Evolutionary conservation across 2,888 invertebrate species (phyloP).

Genomic region (Nemotelus pantherinus): DNA sequence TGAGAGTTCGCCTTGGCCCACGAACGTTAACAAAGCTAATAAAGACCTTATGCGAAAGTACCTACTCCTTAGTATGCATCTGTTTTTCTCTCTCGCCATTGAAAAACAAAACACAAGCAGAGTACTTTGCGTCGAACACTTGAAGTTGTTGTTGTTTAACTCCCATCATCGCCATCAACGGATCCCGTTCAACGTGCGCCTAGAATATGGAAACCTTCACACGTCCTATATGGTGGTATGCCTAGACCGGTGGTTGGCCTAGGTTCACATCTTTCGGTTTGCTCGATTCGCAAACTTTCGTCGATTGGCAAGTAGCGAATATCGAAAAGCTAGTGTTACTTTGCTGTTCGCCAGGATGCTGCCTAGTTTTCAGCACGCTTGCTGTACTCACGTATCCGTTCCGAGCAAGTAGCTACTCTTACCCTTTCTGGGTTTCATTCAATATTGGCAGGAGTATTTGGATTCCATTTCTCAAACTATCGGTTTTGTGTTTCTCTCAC

Average conservation of each 20-base stretch:
- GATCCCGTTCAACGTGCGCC: too few species aligned
- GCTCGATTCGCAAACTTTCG: constrained; percentile 26
- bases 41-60: constrained; percentile 33
- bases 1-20: neutral
- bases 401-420: neutral
- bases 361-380: neutral
- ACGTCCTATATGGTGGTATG: neutral
- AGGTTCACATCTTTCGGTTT: neutral
- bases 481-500: constrained; percentile 20
- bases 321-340: constrained; percentile 30
- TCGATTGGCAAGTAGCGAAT: constrained; percentile 21
- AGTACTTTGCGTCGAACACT: constrained; percentile 27
- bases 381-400: neutral
- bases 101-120: constrained; percentile 30
- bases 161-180: too few species aligned
- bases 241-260: neutral
- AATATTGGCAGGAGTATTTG: neutral
- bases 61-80: neutral
- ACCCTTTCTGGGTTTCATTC: neutral
- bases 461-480: constrained; percentile 31
- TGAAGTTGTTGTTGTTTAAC: constrained; percentile 27
- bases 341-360: neutral
- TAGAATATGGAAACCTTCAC: too few species aligned
- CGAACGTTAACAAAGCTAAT: constrained; percentile 38
- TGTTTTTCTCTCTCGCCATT: neutral